Evolutionary conservation across 2,888 invertebrate species (phyloP), one percentile per base, ranked within the genome.

Genomic region (Gibbula magus): DNA sequence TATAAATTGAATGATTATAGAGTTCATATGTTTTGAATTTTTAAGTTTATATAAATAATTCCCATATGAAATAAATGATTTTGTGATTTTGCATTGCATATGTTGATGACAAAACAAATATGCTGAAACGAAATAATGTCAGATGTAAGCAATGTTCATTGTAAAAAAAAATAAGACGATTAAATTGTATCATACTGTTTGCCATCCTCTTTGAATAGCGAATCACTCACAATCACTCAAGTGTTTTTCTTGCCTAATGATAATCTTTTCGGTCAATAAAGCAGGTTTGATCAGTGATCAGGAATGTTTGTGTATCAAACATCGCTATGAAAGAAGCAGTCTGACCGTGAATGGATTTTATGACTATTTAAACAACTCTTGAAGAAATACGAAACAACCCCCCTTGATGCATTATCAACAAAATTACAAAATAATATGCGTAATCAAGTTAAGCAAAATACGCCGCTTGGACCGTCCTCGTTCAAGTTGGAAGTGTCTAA

Each of bases 211-310:
- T 45, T 45, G 45, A 45, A 45, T 13, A 45, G 45, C 5, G 45
- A 45, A 45, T 45, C 45, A 10, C 45, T 13, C 10, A 45, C 45
- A 45, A 13, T 13, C 45, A 3, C 45, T 5, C 45, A 10, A 45
- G 45, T 45, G 45, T 45, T 61, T 61, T 61, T 61, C 61, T 61
- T 61, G 25, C 61, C 16, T 61, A 61, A 61, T 61, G 29, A 61
- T 61, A 61, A 61, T 61, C 61, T 61, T 61, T 61, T 61, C 25
- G n/a, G 61, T 61, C 61, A 61, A 61, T 61, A 61, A 61, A 61
- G 29, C 61, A 25, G 16, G 61, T 29, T 29, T 61, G 29, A 61
- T 29, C 25, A 61, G 29, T 29, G 61, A 61, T 61, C 29, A 61
- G 29, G 61, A 61, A 29, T 61, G 61, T 29, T 61, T 61, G 61